Evolutionary conservation across 2,113 vertebrate species (phyloP), one percentile per base, ranked within the genome.

Genomic region (Mustela nigripes): DNA sequence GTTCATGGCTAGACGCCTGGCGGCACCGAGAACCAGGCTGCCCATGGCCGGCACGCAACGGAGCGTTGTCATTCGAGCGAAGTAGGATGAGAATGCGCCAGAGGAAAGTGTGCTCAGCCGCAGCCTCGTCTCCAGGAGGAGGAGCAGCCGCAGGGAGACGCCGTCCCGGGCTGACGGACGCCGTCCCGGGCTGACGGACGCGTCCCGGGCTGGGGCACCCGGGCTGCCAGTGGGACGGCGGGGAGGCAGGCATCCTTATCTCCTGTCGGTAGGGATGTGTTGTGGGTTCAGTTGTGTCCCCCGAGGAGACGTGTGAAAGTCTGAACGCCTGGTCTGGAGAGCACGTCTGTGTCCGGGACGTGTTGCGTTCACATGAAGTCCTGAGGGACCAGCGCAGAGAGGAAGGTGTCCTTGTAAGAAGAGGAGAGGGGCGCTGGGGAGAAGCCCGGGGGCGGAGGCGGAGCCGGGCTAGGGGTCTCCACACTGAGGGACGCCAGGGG

Each of bases 71-170:
- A 16, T 63, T 56, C 21, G 6, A 26, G 56, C 50, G 12, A 6
- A 42, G 33, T 42, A 45, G 26, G 36, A 33, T 7, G 9, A 36
- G 45, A 50, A 4, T 3, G 28, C 15, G 4, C 50, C 65, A 1
- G 21, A 11, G 10, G 14, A 24, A 11, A 24, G 4, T 2, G 16
- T 11, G 8, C 24, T 53, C 33, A 22, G 6, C 24, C 22, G 2
- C 5, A 5, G 7, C 11, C 28, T 36, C 18, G 1, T 2, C 28
- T 0, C 1, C 36, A 71, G 22, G 48, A 21, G 1, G 7, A 24
- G 10, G 2, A 22, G 10, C 18, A 1, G 0, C 1, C 18, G 2
- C 2, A 0, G 1, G 31, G 31, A n/a, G 67, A 67, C 63, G 3
- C 31, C 2, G 15, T 16, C 63, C 31, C 6, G 14, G 31, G 15